phyloP scores from a whole-genome alignment of 1,140 invertebrate genomes.

The Yoshiicerus persimilis region DNA sequence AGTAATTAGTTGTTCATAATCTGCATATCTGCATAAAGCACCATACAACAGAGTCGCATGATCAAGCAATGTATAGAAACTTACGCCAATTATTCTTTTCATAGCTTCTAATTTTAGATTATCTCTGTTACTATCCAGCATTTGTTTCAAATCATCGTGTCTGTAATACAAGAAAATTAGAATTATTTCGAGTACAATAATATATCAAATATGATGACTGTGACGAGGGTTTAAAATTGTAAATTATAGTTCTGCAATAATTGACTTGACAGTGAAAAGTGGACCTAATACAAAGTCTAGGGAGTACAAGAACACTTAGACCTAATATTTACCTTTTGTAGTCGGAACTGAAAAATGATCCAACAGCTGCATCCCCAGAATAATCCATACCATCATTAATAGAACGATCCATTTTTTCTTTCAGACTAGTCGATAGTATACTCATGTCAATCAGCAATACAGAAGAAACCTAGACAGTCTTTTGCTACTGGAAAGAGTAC shows the following conservation, averaged over 20 bases:
- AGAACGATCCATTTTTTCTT: slow-evolving; percentile 35
- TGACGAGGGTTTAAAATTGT: too few relatives aligned
- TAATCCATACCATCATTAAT: slow-evolving; percentile 48
- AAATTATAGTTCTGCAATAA: too few relatives aligned
- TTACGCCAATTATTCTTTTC: slow-evolving; percentile 96
- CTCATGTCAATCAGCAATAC: background rate
- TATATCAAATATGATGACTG: background rate
- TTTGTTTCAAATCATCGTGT: slow-evolving; percentile 88
- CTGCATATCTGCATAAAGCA: too few relatives aligned
- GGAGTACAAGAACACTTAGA: background rate
- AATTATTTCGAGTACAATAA: background rate
- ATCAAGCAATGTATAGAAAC: too few relatives aligned
- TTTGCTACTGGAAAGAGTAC: too few relatives aligned
- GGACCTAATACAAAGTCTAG: too few relatives aligned
- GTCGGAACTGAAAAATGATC: slow-evolving; percentile 47
- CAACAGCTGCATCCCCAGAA: slow-evolving; percentile 48
- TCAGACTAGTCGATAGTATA: background rate
- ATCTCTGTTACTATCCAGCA: slow-evolving; percentile 98
- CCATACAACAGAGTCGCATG: too few relatives aligned
- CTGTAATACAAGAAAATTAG: slow-evolving; percentile 57
- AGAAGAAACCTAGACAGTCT: background rate
- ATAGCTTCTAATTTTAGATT: slow-evolving; percentile 97
- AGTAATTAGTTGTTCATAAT: too few relatives aligned
- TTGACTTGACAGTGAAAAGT: too few relatives aligned
- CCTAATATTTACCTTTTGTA: slow-evolving; percentile 44